phyloP scores from a whole-genome alignment of 2,797 vertebrate genomes.

The Microctenopoma steveboyesi region DNA sequence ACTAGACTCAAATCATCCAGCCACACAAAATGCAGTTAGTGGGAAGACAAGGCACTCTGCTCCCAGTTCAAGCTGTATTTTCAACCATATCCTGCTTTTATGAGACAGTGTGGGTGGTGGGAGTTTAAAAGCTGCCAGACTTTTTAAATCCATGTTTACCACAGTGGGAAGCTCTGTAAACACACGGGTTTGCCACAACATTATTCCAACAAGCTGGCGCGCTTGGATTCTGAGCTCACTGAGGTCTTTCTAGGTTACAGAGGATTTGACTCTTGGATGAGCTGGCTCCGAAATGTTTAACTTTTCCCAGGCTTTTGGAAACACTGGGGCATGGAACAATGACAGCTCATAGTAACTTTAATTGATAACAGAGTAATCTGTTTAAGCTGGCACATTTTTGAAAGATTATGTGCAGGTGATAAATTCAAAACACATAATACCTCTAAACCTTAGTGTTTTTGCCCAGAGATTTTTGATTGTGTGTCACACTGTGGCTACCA shows the following conservation, averaged over 20 bases:
- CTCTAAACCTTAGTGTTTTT: background rate
- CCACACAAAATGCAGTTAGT: constrained; percentile 72
- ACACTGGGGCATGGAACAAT: constrained; percentile 30
- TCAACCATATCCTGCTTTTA: constrained; percentile 61
- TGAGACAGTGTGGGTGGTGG: constrained; percentile 72
- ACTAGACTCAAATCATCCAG: constrained; percentile 76
- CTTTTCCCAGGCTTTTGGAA: constrained; percentile 65
- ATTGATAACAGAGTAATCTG: constrained; percentile 12
- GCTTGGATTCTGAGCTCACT: constrained; percentile 33
- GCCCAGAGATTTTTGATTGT: constrained; percentile 39
- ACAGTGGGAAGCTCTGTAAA: constrained; percentile 76
- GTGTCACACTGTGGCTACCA: constrained; percentile 44
- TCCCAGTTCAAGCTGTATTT: constrained; percentile 49
- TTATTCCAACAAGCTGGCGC: constrained; percentile 55
- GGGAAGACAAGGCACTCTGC: constrained; percentile 66
- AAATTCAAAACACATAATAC: constrained; percentile 11
- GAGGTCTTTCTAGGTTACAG: constrained; percentile 43
- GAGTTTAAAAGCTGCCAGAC: constrained; percentile 71
- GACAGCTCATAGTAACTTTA: constrained; percentile 21
- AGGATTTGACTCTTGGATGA: constrained; percentile 47
- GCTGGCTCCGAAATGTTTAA: constrained; percentile 64
- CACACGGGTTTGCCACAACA: constrained; percentile 64
- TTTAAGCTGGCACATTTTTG: constrained; percentile 1
- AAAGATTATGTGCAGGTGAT: constrained; percentile 16
- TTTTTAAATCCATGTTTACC: constrained; percentile 71